These are phyloP conservation scores for Gallinago undulata DNA, from an alignment of 2,113 vertebrate genomes.

Conservation along the genomic window DNA sequence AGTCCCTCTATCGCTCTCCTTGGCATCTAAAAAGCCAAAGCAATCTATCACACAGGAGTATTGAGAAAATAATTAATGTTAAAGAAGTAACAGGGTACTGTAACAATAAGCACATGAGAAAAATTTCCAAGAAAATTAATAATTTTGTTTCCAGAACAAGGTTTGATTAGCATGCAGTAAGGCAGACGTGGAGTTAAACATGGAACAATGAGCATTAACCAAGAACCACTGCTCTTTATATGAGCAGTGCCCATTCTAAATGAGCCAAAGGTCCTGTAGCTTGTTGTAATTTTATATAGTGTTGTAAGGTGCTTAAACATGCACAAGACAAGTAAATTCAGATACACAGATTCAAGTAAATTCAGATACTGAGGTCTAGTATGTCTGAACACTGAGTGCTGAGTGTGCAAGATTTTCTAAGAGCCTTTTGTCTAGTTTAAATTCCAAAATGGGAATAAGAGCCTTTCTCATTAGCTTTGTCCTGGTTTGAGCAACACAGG, in stretches of 20 bases:
- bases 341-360: background rate
- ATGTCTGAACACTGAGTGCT: background rate
- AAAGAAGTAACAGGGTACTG: background rate
- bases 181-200: background rate
- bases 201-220: background rate
- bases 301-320: background rate
- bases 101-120: background rate
- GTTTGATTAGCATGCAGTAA: background rate
- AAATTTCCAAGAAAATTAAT: background rate
- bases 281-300: background rate
- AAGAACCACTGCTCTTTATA: background rate
- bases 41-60: background rate
- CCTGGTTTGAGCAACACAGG: background rate
- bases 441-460: background rate
- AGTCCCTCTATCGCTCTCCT: background rate
- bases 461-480: background rate
- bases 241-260: background rate
- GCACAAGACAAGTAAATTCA: background rate
- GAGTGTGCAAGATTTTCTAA: background rate
- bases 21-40: background rate
- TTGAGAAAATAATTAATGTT: background rate
- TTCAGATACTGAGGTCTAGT: background rate
- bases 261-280: background rate
- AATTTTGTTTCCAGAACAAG: background rate
- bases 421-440: background rate